A percentile compares a stretch with the other conserved stretches of the same genome.
Conservation (phyloP, 2,888 invertebrate genomes). For the Troglohyphantes excavatus region DNA sequence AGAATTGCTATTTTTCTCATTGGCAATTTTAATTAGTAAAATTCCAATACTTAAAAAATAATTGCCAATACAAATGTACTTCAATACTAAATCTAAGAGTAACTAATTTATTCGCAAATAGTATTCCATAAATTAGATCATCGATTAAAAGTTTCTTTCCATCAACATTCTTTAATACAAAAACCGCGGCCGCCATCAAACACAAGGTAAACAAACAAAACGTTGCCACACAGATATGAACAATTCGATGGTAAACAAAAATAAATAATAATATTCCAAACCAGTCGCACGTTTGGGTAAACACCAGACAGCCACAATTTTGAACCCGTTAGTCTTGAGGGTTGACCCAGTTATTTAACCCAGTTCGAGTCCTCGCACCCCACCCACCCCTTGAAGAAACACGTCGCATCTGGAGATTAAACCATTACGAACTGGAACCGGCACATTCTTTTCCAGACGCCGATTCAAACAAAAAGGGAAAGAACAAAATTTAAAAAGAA, state of each 20-base stretch:
- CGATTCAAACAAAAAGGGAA: slow-evolving; percentile 17
- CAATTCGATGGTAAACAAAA: slow-evolving; percentile 28
- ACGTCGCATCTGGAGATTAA: background rate
- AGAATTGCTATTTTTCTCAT: no score
- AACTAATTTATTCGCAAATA: no score
- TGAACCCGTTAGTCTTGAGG: slow-evolving; percentile 70
- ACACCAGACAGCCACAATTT: background rate
- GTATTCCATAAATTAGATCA: no score
- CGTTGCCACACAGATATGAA: background rate
- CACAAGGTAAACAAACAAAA: slow-evolving; percentile 56
- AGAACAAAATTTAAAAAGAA: background rate
- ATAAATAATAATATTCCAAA: background rate
- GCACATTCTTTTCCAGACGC: slow-evolving; percentile 34
- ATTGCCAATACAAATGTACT: no score
- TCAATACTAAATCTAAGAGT: no score
- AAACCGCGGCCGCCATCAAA: no score
- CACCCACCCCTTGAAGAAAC: slow-evolving; percentile 17
- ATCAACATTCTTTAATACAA: no score
- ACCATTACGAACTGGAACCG: slow-evolving; percentile 19
- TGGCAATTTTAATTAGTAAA: no score
- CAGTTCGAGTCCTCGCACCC: slow-evolving; percentile 13
- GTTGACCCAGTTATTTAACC: slow-evolving; percentile 67
- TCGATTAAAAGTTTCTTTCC: no score
- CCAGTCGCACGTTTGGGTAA: slow-evolving; percentile 8
- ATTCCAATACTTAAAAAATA: no score